Evolutionary conservation across 2,888 invertebrate genomes (phyloP), one percentile per base, ranked within the genome.

Genomic region (Acanthosepion pharaonis): DNA sequence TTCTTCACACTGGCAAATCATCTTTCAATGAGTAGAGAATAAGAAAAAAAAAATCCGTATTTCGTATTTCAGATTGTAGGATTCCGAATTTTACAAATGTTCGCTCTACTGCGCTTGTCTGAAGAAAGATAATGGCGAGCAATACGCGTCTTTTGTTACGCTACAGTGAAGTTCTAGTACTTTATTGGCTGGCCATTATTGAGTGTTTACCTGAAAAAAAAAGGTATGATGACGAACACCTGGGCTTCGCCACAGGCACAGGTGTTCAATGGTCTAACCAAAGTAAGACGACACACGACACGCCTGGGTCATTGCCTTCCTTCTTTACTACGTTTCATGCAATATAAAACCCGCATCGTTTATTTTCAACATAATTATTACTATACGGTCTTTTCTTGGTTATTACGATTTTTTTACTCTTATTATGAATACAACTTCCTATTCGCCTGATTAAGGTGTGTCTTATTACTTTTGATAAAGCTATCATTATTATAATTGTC

Each of bases 211-310:
- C 78, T 78, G 78, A 33, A 15, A 78, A 9, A n/a, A 33, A 15
- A 78, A 9, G 11, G 78, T n/a, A 78, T 18, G 78, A n/a, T 78
- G n/a, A 78, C 33, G n/a, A 78, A 78, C 78, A 78, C 78, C 78
- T 78, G 78, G n/a, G 78, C 33, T 78, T 78, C 78, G n/a, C 78
- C 78, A n/a, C n/a, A 78, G n/a, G 78, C 78, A 78, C 78, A 78
- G 78, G 78, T 78, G 78, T 78, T n/a, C 78, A 78, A 78, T 78
- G n/a, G n/a, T n/a, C 78, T 78, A 9, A 15, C n/a, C 15, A n/a
- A 78, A 78, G 78, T 78, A n/a, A 78, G n/a, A 15, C 78, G n/a
- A 78, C 78, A 78, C n/a, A 78, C 78, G n/a, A n/a, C 78, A 78
- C n/a, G 78, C 15, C 28, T 78, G 78, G 28, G 78, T 78, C n/a